A percentile compares a stretch with the other conserved stretches of the same genome.
These are phyloP conservation scores for Silurus glanis DNA, from an alignment of 2,113 vertebrate species.

Conservation along the genomic window DNA sequence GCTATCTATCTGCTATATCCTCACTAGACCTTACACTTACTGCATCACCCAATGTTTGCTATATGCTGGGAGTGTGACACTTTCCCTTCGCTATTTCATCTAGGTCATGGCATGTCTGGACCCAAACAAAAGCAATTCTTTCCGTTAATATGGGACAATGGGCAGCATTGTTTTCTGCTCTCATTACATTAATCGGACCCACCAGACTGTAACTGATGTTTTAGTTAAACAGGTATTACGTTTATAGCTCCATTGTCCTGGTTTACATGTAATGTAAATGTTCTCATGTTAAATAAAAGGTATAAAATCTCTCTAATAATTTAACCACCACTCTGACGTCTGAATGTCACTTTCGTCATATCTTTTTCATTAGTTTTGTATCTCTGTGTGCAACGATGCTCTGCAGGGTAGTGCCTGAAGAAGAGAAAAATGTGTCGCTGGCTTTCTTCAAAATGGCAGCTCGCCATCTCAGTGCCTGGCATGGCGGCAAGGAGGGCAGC, in stretches of 20 bases:
- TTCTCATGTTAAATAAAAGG: not conserved
- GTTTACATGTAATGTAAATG: constrained; percentile 31
- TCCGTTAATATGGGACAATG: constrained; percentile 64
- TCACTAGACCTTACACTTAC: not conserved
- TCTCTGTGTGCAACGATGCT: constrained; percentile 20
- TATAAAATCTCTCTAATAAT: not conserved
- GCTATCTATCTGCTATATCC: not conserved
- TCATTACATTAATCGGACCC: constrained; percentile 66
- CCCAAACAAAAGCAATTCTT: constrained; percentile 63
- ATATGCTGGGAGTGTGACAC: not conserved
- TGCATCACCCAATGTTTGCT: not conserved
- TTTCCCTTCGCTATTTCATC: constrained; percentile 51
- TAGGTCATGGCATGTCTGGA: constrained; percentile 49
- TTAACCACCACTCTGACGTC: not conserved
- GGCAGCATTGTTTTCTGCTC: constrained; percentile 65
- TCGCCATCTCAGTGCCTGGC: constrained; percentile 64
- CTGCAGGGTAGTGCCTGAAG: constrained; percentile 17
- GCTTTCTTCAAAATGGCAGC: constrained; percentile 68
- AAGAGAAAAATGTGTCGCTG: constrained; percentile 7
- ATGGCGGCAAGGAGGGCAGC: constrained; percentile 60
- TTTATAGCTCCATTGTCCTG: constrained; percentile 70
- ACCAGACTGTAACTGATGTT: constrained; percentile 79
- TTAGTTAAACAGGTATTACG: constrained; percentile 83
- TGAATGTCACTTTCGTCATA: not conserved
- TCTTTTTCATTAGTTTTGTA: not conserved